Evolutionary conservation across 2,797 vertebrate species (phyloP).

Genomic region (Mormyrus proboscirostris): DNA sequence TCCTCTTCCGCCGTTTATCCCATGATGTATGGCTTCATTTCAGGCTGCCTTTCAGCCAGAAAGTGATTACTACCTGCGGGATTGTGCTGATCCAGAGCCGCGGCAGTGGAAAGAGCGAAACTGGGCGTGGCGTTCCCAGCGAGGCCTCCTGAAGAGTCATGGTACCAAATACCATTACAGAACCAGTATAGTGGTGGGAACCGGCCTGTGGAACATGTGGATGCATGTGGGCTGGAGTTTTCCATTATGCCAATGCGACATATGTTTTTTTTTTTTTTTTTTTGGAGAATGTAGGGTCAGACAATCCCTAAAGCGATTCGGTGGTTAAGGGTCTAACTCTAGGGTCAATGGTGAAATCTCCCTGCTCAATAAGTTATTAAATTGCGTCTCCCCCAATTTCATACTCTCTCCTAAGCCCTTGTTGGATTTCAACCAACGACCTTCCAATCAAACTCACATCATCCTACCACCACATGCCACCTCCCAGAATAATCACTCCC

Average conservation of each 20-base stretch:
- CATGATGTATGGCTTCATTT: slow-evolving; percentile 70
- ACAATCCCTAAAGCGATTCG: background rate
- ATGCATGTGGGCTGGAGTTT: background rate
- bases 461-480: background rate
- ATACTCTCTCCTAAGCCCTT: background rate
- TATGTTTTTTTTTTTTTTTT: background rate
- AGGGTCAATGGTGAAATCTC: background rate
- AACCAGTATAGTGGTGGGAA: background rate
- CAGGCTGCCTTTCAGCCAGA: slow-evolving; percentile 46
- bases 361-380: background rate
- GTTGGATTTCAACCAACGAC: background rate
- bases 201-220: background rate
- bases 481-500: background rate
- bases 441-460: background rate
- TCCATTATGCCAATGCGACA: background rate
- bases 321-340: background rate
- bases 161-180: background rate
- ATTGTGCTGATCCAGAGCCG: slow-evolving; percentile 58
- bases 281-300: background rate
- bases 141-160: slow-evolving; percentile 4
- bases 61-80: slow-evolving; percentile 62
- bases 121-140: slow-evolving; percentile 5
- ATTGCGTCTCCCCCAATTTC: background rate
- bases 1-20: slow-evolving; percentile 43
- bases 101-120: slow-evolving; percentile 34